These are phyloP conservation scores for Ailuropoda melanoleuca DNA, from an alignment of 2,113 vertebrate species.

Conservation along the genomic window DNA sequence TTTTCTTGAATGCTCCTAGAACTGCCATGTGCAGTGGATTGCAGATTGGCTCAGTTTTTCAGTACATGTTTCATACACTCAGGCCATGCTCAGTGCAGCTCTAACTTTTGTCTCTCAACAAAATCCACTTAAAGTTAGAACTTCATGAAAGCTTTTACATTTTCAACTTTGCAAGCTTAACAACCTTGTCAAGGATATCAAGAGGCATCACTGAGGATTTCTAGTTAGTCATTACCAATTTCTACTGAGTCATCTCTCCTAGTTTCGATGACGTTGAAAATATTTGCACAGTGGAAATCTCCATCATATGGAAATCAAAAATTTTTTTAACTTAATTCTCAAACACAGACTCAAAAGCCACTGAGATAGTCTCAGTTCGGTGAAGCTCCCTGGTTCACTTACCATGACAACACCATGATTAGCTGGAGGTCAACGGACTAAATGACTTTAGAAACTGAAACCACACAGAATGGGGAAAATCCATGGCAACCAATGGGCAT, in stretches of 20 bases:
- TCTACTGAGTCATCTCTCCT: not conserved
- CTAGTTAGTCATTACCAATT: not conserved
- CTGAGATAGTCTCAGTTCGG: not conserved
- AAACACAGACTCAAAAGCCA: not conserved
- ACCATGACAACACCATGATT: not conserved
- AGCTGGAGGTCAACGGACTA: not conserved
- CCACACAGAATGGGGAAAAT: not conserved
- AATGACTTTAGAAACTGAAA: not conserved
- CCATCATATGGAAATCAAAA: not conserved
- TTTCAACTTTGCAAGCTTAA: not conserved
- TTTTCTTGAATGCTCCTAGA: not conserved
- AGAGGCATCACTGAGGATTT: not conserved
- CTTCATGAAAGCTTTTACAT: not conserved
- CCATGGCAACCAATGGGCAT: not conserved
- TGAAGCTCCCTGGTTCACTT: not conserved
- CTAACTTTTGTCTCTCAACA: not conserved
- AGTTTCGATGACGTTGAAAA: not conserved
- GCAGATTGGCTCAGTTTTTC: not conserved
- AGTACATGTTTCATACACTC: not conserved
- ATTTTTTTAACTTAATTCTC: not conserved
- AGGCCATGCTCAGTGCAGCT: not conserved
- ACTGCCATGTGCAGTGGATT: not conserved
- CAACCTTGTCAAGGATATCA: not conserved
- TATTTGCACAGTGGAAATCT: not conserved
- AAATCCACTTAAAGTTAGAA: not conserved